Evolutionary conservation across 2,113 vertebrate genomes (phyloP), one percentile per base, ranked within the genome.

Genomic region (Fulica atra): DNA sequence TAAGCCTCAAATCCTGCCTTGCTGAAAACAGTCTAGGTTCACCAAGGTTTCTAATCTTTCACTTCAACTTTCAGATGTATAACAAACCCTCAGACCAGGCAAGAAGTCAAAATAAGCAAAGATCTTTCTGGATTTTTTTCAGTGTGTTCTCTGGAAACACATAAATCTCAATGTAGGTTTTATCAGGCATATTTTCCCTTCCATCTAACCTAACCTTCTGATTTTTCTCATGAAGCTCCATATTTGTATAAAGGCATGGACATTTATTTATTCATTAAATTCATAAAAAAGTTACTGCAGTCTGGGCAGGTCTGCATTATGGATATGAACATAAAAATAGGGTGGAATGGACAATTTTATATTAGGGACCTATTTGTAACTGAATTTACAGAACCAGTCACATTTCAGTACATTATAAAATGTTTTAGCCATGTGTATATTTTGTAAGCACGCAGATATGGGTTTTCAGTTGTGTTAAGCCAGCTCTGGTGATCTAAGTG

Each of bases 61-160:
- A 89, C 51, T 78, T 90, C 28, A 89, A 80, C 50, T 87, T 89
- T 83, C 56, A 91, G 48, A 88, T 91, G 11, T 89, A 48, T 82
- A 83, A 91, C 73, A 95, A 96, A 85, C 33, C 66, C 85, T 90
- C 89, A 74, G 72, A 87, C 33, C n/a, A 82, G 92, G 95, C 85
- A 95, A 89, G 72, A 88, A 92, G 29, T 95, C 93, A 95, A 90
- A 93, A 96, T 81, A 95, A 91, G 59, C 86, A 95, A 83, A 79
- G 25, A 66, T 17, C 59, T 69, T 83, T 80, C 74, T 77, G 54
- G n/a, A 20, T 72, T 77, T 93, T 93, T 91, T 95, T 94, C 42
- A 77, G 0, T 54, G 31, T 89, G 46, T 92, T 95, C 72, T 88
- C 68, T 93, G 85, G 86, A 95, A 96, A 88, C 40, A 59, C 71